A percentile compares a stretch with the other conserved stretches of the same genome.
Conservation (phyloP, 2,797 vertebrate genomes). For the Tiaroga cobitis region DNA sequence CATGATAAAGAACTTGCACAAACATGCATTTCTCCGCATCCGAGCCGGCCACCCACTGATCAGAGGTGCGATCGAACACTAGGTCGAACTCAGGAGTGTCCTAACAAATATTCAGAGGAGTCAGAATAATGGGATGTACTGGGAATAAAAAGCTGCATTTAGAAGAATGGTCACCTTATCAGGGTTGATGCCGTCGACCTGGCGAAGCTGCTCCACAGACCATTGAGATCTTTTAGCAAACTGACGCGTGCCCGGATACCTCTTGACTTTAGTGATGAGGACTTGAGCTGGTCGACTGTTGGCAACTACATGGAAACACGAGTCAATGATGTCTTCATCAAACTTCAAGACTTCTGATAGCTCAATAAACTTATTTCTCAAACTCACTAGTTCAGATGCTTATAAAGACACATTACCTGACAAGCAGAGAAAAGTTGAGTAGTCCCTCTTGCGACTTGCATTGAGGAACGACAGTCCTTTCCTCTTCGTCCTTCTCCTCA, state of each 20-base stretch:
- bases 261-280: constrained; percentile 92
- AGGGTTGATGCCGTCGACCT: constrained; percentile 91
- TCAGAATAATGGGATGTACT: not conserved
- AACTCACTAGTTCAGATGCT: not conserved
- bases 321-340: no score
- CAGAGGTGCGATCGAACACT: constrained; percentile 87
- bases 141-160: not conserved
- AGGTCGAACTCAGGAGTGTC: constrained; percentile 93
- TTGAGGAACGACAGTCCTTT: constrained; percentile 87
- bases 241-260: constrained; percentile 82
- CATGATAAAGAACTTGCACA: constrained; percentile 90
- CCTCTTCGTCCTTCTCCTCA: constrained; percentile 89
- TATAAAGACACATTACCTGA: constrained; percentile 81
- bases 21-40: constrained; percentile 93
- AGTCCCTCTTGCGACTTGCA: constrained; percentile 85
- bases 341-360: not conserved
- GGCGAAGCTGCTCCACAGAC: constrained; percentile 89
- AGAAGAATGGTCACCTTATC: constrained; percentile 80
- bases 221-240: constrained; percentile 89
- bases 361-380: not conserved
- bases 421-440: constrained; percentile 91
- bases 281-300: constrained; percentile 87
- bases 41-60: constrained; percentile 91
- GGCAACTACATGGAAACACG: constrained; percentile 77
- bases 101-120: constrained; percentile 65